Conservation (phyloP, 1,140 invertebrate species). For the Magallana angulata region DNA sequence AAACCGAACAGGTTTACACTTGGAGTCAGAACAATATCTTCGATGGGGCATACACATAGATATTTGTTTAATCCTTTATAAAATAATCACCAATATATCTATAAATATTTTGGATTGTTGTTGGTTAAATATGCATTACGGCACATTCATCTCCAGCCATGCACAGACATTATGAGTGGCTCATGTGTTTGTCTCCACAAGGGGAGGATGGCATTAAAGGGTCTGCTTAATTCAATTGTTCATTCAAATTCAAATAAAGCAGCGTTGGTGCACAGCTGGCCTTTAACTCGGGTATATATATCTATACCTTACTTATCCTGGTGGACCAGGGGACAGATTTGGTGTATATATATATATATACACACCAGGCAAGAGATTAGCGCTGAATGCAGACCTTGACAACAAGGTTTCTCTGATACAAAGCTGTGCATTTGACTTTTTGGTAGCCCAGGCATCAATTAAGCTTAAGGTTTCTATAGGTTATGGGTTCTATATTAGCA, state of each 20-base stretch:
- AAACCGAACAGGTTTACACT: constrained; percentile 39
- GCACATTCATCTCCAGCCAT: constrained; percentile 19
- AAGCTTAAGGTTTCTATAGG: too few relatives aligned
- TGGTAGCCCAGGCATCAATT: too few relatives aligned
- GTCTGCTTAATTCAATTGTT: constrained; percentile 36
- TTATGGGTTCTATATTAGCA: too few relatives aligned
- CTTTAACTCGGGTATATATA: constrained; percentile 32
- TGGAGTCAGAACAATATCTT: constrained; percentile 43
- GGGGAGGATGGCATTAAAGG: constrained; percentile 25
- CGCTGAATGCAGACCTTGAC: constrained; percentile 9
- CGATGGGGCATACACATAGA: constrained; percentile 38
- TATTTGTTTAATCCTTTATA: constrained; percentile 37
- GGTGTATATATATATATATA: background rate
- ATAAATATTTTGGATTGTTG: constrained; percentile 36
- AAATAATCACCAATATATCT: constrained; percentile 22
- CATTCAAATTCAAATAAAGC: constrained; percentile 38
- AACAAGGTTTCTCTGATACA: background rate
- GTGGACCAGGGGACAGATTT: constrained; percentile 25
- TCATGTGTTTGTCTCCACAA: constrained; percentile 19
- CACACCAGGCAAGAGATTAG: constrained; percentile 2
- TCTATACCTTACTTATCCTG: constrained; percentile 21
- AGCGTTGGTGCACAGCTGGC: constrained; percentile 15
- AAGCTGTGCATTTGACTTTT: too few relatives aligned
- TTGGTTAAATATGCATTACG: constrained; percentile 25
- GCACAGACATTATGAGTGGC: constrained; percentile 16